Conservation (phyloP, 2,113 vertebrate genomes). For the Callopanchax toddi region DNA sequence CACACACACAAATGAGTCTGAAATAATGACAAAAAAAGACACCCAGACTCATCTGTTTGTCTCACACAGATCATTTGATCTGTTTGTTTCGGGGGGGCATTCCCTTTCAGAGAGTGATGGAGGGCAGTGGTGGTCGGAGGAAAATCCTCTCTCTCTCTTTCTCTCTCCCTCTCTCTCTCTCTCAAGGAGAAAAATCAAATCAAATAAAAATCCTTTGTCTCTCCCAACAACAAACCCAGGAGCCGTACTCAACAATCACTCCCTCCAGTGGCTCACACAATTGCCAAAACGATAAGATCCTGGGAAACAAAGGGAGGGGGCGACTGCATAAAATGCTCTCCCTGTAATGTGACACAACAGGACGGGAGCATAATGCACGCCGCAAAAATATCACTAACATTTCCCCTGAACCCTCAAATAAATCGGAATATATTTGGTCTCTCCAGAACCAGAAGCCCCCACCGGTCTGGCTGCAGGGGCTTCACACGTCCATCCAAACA, state of each 20-base stretch:
- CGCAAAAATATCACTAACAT: not conserved
- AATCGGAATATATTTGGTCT: not conserved
- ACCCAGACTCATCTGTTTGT: constrained; percentile 26
- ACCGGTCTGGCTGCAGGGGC: too few relatives aligned
- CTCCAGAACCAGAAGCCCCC: too few relatives aligned
- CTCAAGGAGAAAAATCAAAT: constrained; percentile 66
- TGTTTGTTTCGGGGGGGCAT: constrained; percentile 58
- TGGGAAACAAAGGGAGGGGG: constrained; percentile 17
- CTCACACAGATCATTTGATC: constrained; percentile 53
- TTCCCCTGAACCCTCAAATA: constrained; percentile 7
- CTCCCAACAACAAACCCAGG: constrained; percentile 65
- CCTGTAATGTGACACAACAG: constrained; percentile 42
- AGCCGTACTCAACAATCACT: constrained; percentile 72
- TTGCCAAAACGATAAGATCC: constrained; percentile 63
- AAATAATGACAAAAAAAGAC: constrained; percentile 38
- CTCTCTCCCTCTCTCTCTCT: constrained; percentile 53
- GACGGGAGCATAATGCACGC: not conserved
- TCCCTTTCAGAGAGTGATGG: constrained; percentile 39
- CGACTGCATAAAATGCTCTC: constrained; percentile 37
- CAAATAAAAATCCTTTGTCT: constrained; percentile 68
- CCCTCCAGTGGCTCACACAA: constrained; percentile 72
- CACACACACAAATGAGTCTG: not conserved
- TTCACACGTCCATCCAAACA: too few relatives aligned
- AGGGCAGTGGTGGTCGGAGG: constrained; percentile 64
- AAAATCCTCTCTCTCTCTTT: constrained; percentile 55